Base-by-base conservation (phyloP, 2,888 invertebrate species). In the Nowickia ferox region DNA sequence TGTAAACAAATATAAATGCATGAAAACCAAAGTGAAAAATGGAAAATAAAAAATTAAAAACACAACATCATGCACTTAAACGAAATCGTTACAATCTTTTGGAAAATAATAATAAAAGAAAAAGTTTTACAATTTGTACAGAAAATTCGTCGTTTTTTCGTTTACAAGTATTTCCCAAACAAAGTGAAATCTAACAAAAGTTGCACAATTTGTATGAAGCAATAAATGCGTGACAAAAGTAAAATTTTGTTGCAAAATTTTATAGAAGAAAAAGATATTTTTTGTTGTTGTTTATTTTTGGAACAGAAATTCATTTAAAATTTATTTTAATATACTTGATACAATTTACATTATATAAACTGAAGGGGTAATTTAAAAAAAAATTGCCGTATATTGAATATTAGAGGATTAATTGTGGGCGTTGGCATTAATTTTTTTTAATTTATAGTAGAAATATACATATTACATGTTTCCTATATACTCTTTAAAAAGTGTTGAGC, bases 51-150 rank as follows among this genome's bases (percentile, higher is more conserved):
- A 44, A 55, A 30, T 5, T 22, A 42, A 15, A 71, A 72, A 57
- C 15, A 53, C 30, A 61, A 42, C 19, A 59, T 42, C 63, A 71
- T 77, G 66, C 66, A 57, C 22, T 66, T 51, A 66, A 74, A 80
- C 22, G 48, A 74, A 74, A 80, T 74, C 17, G 57, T 80, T 74
- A 66, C 66, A 74, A 80, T 74, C 40, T 53, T 71, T 80, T 57
- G 38, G 30, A 42, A 74, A 80, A 65, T 15, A 72, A 22, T 19
- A 44, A 79, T 13, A 38, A 74, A 74, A 2, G 30, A 30, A 80
- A 68, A 66, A 51, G 38, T 80, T 65, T 65, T 48, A 63, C 61
- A 71, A 46, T 79, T 71, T 63, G 53, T 19, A 69, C 15, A 55
- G 46, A 63, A 71, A 46, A 22, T 53, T 1, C 55, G 51, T 38